Base-by-base conservation (phyloP, 2,888 invertebrate species). In the Callyntrura guangdongensis region DNA sequence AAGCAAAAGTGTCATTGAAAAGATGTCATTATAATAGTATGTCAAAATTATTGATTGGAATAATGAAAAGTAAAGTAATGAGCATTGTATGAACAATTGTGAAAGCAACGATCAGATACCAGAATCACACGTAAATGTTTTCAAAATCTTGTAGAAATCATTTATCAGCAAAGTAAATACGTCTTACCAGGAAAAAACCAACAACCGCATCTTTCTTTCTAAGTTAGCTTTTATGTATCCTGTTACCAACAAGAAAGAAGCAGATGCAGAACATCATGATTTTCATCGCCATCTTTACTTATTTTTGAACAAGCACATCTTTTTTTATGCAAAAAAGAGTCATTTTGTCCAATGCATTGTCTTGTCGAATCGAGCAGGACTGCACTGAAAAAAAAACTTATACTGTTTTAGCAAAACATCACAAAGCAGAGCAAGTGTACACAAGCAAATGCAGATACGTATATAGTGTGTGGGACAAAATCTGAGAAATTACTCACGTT, bases 241-340 rank as follows among this genome's bases (percentile, higher is more conserved):
- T 27, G 53, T 25, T 64, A 12, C 25, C 11, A 36, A 36, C 36
- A 36, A 36, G 6, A 36, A 36, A 36, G 36, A 6, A 36, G 36
- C 36, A 36, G 36, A 36, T 36, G 36, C 36, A 4, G 36, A 4
- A 36, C 64, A 27, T 36, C 36, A 36, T 12, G 25, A 64, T 36
- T 36, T 36, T 36, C 36, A 4, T 36, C 36, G 36, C 36, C 36
- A 36, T 36, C 36, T 2, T 1, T 27, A 27, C 64, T 64, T n/a
- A n/a, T 36, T 53, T 69, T 45, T 45, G 69, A 69, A 69, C 69
- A 45, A 45, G 45, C 36, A 69, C 36, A 69, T 69, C n/a, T n/a
- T 4, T 67, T n/a, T 36, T 8, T 36, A 45, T 45, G 45, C 36
- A 69, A 45, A 45, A 17, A n/a, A 56, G n/a, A 59, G 59, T 59